These are phyloP conservation scores for Drosophila anomalata DNA, from an alignment of 2,888 invertebrate genomes.

Conservation along the genomic window DNA sequence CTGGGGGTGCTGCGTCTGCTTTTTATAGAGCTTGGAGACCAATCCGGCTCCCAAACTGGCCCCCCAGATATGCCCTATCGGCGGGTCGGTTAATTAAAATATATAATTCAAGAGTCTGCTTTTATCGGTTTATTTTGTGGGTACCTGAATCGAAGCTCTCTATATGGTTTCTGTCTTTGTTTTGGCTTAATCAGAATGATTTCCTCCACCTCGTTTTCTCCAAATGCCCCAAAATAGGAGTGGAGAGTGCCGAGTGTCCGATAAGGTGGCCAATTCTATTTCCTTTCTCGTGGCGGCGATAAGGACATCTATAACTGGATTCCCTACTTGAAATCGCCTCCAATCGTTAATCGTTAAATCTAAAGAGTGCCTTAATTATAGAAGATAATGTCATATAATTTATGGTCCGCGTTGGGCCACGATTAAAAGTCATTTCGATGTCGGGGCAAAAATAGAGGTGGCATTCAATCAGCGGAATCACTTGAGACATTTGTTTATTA, in stretches of 20 bases:
- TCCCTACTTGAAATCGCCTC: slow-evolving; percentile 40
- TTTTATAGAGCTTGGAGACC: slow-evolving; percentile 19
- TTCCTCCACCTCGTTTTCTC: slow-evolving; percentile 11
- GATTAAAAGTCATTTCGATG: slow-evolving; percentile 27
- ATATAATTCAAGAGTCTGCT: slow-evolving; percentile 32
- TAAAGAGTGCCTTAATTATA: slow-evolving; percentile 50
- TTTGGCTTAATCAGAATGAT: slow-evolving; percentile 27
- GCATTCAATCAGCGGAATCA: slow-evolving; percentile 12
- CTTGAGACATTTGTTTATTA: slow-evolving; percentile 4
- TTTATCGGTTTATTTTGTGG: slow-evolving; percentile 26
- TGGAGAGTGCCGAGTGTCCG: background rate
- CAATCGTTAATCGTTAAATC: slow-evolving; percentile 37
- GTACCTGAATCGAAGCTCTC: slow-evolving; percentile 15
- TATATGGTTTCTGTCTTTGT: slow-evolving; percentile 25
- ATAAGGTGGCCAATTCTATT: slow-evolving; percentile 26
- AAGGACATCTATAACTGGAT: slow-evolving; percentile 43
- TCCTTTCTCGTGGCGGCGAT: slow-evolving; percentile 15
- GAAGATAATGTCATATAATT: slow-evolving; percentile 47
- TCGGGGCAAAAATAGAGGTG: background rate
- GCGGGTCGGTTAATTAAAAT: slow-evolving; percentile 41
- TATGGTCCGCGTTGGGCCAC: slow-evolving; percentile 19
- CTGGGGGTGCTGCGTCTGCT: background rate
- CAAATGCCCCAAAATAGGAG: slow-evolving; percentile 5
- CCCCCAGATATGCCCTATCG: slow-evolving; percentile 32
- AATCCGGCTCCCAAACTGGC: background rate